Evolutionary conservation across 2,888 invertebrate genomes (phyloP).

Genomic region (Hedychridium roseum): DNA sequence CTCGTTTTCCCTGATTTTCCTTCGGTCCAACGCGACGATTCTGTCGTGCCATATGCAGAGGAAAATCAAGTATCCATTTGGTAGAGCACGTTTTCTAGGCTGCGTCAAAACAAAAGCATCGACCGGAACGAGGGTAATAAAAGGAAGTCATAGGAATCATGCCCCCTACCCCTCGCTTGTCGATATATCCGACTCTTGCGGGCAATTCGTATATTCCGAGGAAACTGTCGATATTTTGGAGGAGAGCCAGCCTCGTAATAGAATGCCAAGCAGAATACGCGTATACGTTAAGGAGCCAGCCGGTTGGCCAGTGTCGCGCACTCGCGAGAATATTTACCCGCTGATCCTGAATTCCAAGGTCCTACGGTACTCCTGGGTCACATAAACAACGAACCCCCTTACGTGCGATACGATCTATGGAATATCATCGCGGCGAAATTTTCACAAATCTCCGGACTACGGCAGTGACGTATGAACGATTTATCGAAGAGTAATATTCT

Average conservation of each 20-base stretch:
- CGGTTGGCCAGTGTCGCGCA: slow-evolving; percentile 11
- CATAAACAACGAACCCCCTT: slow-evolving; percentile 22
- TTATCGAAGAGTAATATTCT: too few species aligned
- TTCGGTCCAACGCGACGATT: too few species aligned
- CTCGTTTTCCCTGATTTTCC: too few species aligned
- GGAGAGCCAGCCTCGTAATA: slow-evolving; percentile 16
- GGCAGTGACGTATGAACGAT: too few species aligned
- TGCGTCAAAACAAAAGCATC: too few species aligned
- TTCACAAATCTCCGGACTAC: slow-evolving; percentile 32
- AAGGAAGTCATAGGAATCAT: too few species aligned
- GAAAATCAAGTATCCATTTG: too few species aligned
- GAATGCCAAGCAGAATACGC: neutral
- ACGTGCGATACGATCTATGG: slow-evolving; percentile 26
- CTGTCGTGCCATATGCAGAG: too few species aligned
- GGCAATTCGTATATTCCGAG: slow-evolving; percentile 29
- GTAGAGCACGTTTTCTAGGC: too few species aligned
- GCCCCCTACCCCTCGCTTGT: too few species aligned
- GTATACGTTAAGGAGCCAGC: slow-evolving; percentile 10
- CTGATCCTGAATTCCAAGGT: slow-evolving; percentile 11
- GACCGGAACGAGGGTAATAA: too few species aligned
- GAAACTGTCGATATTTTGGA: slow-evolving; percentile 37
- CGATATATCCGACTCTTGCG: slow-evolving; percentile 24
- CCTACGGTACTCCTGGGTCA: slow-evolving; percentile 21
- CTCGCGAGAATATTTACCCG: slow-evolving; percentile 9
- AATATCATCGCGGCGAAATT: slow-evolving; percentile 30